Conservation (phyloP, 2,113 vertebrate genomes). For the Candoia aspera region DNA sequence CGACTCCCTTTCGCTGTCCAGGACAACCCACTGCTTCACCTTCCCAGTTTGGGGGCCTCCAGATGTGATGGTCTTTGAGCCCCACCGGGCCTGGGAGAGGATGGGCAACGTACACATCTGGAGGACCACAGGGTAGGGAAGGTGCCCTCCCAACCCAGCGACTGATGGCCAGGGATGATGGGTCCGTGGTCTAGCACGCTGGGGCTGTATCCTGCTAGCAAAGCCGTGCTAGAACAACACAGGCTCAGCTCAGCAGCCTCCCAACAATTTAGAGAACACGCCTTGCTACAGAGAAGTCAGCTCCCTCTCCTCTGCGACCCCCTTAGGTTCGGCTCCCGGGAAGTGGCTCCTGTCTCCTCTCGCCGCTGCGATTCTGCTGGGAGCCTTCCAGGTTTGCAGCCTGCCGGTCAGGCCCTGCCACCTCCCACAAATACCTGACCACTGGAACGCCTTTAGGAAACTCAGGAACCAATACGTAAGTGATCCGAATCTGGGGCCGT, state of each 20-base stretch:
- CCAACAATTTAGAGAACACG: too few species aligned
- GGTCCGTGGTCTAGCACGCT: too few species aligned
- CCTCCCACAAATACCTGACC: not conserved
- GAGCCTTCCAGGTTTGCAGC: fast-evolving
- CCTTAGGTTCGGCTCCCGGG: not conserved
- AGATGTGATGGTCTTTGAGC: not conserved
- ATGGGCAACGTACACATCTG: too few species aligned
- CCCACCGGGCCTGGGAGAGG: not conserved
- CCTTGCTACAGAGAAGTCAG: not conserved
- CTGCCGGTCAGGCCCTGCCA: not conserved
- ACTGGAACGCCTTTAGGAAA: fast-evolving
- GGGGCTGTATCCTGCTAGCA: too few species aligned
- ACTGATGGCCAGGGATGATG: not conserved
- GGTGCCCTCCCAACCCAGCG: not conserved
- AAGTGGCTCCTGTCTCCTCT: not conserved
- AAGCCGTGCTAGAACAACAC: too few species aligned
- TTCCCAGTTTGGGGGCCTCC: not conserved
- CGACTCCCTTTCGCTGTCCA: too few species aligned
- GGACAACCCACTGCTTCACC: not conserved
- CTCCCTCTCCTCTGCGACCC: not conserved
- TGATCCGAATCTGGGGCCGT: not conserved
- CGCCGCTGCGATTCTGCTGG: not conserved
- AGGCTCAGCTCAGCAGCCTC: too few species aligned
- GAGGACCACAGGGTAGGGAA: too few species aligned
- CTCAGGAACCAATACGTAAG: slow-evolving; percentile 34